Percentiles rank a stretch among this genome's conserved stretches.
Evolutionary conservation across 2,113 vertebrate genomes (phyloP).

Genomic region (Rattus norvegicus): GRCr8 NC_086023.1:166936001-166936500

Average conservation of each 20-base stretch:
- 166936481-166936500: neutral
- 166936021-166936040: neutral
- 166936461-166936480: neutral
- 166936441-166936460: neutral
- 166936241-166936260: accelerated
- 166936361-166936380: neutral
- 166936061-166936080: neutral
- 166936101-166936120: accelerated
- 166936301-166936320: neutral
- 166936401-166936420: too few species aligned
- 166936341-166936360: neutral
- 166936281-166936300: neutral
- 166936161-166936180: neutral
- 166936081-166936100: neutral
- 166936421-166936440: accelerated
- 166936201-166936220: neutral
- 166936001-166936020: neutral
- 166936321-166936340: neutral
- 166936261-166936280: neutral
- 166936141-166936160: neutral
- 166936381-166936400: neutral
- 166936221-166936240: neutral
- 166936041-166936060: neutral
- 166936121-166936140: neutral
- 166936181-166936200: neutral